phyloP scores from a whole-genome alignment of 2,888 invertebrate species.

The Lysandra coridon region DNA sequence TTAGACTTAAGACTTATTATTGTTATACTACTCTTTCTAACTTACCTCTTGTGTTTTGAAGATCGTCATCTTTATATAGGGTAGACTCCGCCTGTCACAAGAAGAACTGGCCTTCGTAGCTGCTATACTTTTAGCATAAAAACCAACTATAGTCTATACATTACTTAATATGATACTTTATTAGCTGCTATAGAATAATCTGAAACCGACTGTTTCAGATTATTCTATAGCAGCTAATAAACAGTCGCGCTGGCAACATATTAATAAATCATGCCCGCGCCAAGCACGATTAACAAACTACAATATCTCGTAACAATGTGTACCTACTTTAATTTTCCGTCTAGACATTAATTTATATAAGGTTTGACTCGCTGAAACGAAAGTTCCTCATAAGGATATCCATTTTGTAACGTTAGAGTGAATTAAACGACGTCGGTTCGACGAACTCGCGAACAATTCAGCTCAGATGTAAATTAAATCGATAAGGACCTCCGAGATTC shows the following conservation, averaged over 20 bases:
- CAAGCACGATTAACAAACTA: constrained; percentile 37
- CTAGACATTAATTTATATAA: constrained; percentile 49
- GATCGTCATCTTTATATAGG: too few relatives aligned
- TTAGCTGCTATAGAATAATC: not conserved
- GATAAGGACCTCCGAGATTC: constrained; percentile 52
- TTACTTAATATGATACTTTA: not conserved
- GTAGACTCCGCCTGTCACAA: too few relatives aligned
- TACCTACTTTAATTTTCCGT: constrained; percentile 36
- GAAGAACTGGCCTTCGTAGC: too few relatives aligned
- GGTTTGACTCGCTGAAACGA: constrained; percentile 38
- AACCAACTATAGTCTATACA: not conserved
- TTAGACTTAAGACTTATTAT: too few relatives aligned
- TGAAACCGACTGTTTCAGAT: too few relatives aligned
- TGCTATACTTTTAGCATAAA: too few relatives aligned
- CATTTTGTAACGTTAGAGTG: constrained; percentile 62
- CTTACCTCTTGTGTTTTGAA: too few relatives aligned
- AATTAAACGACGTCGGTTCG: constrained; percentile 74
- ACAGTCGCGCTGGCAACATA: constrained; percentile 4
- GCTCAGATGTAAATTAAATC: constrained; percentile 76
- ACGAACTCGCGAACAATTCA: constrained; percentile 68
- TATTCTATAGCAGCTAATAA: too few relatives aligned
- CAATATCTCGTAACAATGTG: constrained; percentile 41
- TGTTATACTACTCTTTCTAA: too few relatives aligned
- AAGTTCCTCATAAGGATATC: constrained; percentile 61
- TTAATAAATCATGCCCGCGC: constrained; percentile 9